Base-by-base conservation (phyloP, 35 echinoderm and acorn worm genomes). In the Apostichopus japonicus region DNA sequence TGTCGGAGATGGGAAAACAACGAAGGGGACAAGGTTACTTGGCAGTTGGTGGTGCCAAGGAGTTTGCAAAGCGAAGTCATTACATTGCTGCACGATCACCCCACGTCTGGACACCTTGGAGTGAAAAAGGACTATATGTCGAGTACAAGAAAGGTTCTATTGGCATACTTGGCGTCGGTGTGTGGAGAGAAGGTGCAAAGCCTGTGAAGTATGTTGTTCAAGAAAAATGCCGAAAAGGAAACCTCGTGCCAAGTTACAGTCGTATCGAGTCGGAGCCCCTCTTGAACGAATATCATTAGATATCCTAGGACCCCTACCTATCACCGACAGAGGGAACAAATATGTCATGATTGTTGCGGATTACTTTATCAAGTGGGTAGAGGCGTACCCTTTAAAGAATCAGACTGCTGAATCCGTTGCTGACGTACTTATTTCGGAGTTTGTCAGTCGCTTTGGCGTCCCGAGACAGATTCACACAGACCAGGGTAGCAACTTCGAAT, bases 331-430 rank as follows among this genome's bases (percentile, higher is more conserved):
- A 55, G 87, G 79, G 6, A 93, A 93, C 23, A 90, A 58, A 19
- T 93, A 90, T 82, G 54, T 93, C 33, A 71, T 95, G 24, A 79
- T 93, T 8, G 71, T 95, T 6, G 81, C 65, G 5, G 94, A 95
- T 61, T 93, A 93, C 86, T 95, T 93, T 78, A 93, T 92, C 5
- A 95, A 95, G 72, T 95, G 92, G 91, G 90, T 78, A 24, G 94
- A 91, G 52, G 92, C 94, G 0, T 88, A 57, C 62, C 57, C 84
- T 5, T 16, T 93, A 7, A 91, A 83, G 19, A 53, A 95, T 75
- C 94, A 93, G 78, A 72, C 65, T 17, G 92, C 92, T 21, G 59
- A 52, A 19, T 93, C 94, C 15, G 71, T 95, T 55, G 92, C 94
- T 16, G 72, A 67, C 4, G 65, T 67, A 9, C 73, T 95, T 17